Evolutionary conservation across 1,140 invertebrate species (phyloP).

Genomic region (Ephestia elutella): DNA sequence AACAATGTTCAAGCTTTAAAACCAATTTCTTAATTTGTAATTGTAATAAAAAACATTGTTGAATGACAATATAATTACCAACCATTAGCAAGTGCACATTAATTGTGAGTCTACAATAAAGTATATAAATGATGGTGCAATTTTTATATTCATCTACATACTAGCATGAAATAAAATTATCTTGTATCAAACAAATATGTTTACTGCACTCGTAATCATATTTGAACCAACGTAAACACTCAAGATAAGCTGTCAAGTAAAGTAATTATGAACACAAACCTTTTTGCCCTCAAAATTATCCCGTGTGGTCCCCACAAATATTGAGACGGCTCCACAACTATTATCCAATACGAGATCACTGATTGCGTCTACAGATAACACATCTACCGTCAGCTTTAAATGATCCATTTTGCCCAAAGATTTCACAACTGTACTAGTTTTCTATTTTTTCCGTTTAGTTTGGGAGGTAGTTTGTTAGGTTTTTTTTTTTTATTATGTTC

Average conservation of each 20-base stretch:
- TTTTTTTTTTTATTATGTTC: background rate
- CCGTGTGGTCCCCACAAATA: slow-evolving; percentile 94
- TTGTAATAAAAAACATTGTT: too few species aligned
- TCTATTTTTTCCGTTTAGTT: slow-evolving; percentile 6
- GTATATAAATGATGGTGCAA: too few species aligned
- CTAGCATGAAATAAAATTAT: too few species aligned
- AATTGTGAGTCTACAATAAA: too few species aligned
- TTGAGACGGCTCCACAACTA: slow-evolving; percentile 89
- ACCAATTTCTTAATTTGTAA: too few species aligned
- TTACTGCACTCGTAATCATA: background rate
- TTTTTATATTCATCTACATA: too few species aligned
- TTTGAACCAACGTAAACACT: background rate
- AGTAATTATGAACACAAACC: slow-evolving; percentile 57
- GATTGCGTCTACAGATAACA: slow-evolving; percentile 82
- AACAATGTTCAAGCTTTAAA: too few species aligned
- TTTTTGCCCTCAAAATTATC: slow-evolving; percentile 91
- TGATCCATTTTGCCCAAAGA: slow-evolving; percentile 73
- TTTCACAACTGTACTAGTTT: too few species aligned
- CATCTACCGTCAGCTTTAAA: slow-evolving; percentile 80
- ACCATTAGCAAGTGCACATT: too few species aligned
- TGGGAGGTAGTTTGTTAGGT: too few species aligned
- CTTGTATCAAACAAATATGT: background rate
- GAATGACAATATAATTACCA: too few species aligned
- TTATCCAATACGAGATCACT: slow-evolving; percentile 80
- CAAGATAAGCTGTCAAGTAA: background rate